Conservation (phyloP, 2,797 vertebrate genomes). For the Clarias fuscus region DNA sequence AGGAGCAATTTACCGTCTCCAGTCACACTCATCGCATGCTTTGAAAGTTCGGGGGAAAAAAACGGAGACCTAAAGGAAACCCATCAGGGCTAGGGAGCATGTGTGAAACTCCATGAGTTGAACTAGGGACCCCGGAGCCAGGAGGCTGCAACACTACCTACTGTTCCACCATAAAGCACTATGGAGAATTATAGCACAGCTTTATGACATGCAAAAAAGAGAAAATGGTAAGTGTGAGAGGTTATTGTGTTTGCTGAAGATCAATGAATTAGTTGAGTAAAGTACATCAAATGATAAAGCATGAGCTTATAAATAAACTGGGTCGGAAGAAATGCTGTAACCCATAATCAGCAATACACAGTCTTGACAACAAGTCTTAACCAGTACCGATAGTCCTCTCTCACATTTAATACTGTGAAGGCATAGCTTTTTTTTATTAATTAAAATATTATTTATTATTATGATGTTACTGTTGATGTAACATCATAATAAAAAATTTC, state of each 20-base stretch:
- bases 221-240: background rate
- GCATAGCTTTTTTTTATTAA: too few species aligned
- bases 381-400: background rate
- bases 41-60: background rate
- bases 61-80: background rate
- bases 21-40: background rate
- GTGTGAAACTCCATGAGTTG: conserved; percentile 1
- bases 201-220: background rate
- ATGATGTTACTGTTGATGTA: too few species aligned
- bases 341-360: background rate
- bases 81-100: background rate
- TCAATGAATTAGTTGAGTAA: background rate
- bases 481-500: too few species aligned
- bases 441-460: too few species aligned
- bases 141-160: background rate
- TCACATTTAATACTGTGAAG: background rate
- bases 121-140: background rate
- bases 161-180: background rate
- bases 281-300: background rate
- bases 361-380: background rate
- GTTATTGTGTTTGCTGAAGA: background rate
- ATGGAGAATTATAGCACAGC: background rate
- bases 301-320: background rate
- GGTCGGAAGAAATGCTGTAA: background rate
- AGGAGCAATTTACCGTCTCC: background rate